phyloP scores from a whole-genome alignment of 1,140 invertebrate genomes.

The Liolophura sinensis region DNA sequence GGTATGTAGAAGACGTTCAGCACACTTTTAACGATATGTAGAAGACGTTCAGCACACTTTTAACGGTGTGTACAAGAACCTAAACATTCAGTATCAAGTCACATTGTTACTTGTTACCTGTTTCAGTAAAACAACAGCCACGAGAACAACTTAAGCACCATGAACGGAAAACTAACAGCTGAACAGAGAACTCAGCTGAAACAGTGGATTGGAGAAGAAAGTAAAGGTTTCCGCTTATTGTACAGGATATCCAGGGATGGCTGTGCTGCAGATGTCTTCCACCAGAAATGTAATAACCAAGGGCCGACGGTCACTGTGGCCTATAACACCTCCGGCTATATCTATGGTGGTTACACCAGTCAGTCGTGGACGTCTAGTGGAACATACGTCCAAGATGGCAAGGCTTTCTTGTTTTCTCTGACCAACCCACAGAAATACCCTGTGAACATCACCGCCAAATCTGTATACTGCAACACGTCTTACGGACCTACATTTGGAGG shows the following conservation, averaged over 20 bases:
- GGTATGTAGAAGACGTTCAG: too few relatives aligned
- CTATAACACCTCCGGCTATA: slow-evolving; percentile 18
- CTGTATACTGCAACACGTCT: neutral
- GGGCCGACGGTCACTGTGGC: slow-evolving; percentile 26
- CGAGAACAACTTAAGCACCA: too few relatives aligned
- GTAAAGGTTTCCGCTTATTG: slow-evolving; percentile 20
- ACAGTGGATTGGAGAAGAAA: slow-evolving; percentile 12
- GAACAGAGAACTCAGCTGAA: slow-evolving; percentile 7
- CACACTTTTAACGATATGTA: too few relatives aligned
- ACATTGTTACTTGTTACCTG: too few relatives aligned
- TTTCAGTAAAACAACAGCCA: too few relatives aligned
- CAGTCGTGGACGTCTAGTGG: slow-evolving; percentile 15
- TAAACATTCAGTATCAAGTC: too few relatives aligned
- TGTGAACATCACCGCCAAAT: neutral
- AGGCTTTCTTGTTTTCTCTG: slow-evolving; percentile 28
- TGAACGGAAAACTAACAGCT: too few relatives aligned
- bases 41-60: too few relatives aligned
- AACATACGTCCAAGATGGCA: slow-evolving; percentile 13
- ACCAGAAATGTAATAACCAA: slow-evolving; percentile 22
- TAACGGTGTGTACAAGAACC: too few relatives aligned
- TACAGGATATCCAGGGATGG: slow-evolving; percentile 23
- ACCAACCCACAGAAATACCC: slow-evolving; percentile 9
- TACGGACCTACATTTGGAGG: slow-evolving; percentile 18
- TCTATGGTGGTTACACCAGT: slow-evolving; percentile 28
- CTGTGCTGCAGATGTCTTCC: slow-evolving; percentile 17